phyloP scores from a whole-genome alignment of 2,797 vertebrate genomes.

The Hydrolagus colliei region DNA sequence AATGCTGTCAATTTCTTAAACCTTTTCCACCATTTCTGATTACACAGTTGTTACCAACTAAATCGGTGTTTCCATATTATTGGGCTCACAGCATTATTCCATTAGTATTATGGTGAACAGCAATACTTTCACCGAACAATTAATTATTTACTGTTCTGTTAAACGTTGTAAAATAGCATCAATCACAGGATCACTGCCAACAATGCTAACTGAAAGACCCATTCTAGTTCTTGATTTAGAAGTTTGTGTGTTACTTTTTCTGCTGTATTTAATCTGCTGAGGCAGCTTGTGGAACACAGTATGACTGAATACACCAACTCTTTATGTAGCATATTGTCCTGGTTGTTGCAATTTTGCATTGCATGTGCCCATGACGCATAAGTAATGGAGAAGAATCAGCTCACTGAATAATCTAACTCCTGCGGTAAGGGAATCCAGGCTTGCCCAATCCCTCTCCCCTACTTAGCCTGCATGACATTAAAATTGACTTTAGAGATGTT shows the following conservation, averaged over 20 bases:
- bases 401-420: neutral
- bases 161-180: no score
- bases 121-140: no score
- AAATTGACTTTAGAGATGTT: neutral
- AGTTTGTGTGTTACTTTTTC: neutral
- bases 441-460: neutral
- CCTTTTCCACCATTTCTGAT: no score
- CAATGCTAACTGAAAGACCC: no score
- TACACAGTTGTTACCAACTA: no score
- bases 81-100: no score
- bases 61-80: no score
- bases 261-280: neutral
- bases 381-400: neutral
- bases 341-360: neutral
- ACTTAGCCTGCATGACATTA: neutral
- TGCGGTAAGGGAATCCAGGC: neutral
- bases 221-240: no score
- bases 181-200: no score
- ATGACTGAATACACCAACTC: neutral
- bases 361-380: neutral
- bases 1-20: no score
- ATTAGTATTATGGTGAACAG: no score
- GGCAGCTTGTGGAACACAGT: neutral
- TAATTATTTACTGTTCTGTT: no score
- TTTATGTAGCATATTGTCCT: neutral